These are phyloP conservation scores for Tor tambroides DNA, from an alignment of 2,113 vertebrate genomes.

Conservation along the genomic window DNA sequence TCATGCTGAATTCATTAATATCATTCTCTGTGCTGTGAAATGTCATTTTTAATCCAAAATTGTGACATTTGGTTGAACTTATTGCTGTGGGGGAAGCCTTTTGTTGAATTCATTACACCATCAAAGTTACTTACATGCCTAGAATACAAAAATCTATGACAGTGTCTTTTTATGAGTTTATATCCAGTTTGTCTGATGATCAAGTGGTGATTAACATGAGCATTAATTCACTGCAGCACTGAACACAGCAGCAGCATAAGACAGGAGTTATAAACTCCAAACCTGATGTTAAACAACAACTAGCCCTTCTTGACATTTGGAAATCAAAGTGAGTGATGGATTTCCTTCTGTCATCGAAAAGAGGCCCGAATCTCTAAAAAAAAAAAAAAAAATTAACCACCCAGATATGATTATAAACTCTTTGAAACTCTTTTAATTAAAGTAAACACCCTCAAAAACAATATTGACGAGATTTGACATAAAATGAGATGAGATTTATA, in stretches of 20 bases:
- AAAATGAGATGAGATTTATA: no score
- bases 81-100: not conserved
- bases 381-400: no score
- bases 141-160: not conserved
- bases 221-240: not conserved
- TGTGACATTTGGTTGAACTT: not conserved
- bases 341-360: no score
- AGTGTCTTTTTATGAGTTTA: not conserved
- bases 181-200: not conserved
- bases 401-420: no score
- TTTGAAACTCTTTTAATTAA: no score
- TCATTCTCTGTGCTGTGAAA: conserved; percentile 3
- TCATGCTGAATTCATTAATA: conserved; percentile 6
- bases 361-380: no score
- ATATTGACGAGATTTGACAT: no score
- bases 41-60: not conserved
- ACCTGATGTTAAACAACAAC: not conserved
- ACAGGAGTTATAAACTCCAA: not conserved
- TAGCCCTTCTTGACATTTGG: not conserved
- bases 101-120: not conserved
- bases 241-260: not conserved
- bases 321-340: not conserved
- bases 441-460: no score
- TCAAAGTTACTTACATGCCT: not conserved
- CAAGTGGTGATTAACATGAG: not conserved